Base-by-base conservation (phyloP, 2,888 invertebrate species). In the Pheosia gnoma region DNA sequence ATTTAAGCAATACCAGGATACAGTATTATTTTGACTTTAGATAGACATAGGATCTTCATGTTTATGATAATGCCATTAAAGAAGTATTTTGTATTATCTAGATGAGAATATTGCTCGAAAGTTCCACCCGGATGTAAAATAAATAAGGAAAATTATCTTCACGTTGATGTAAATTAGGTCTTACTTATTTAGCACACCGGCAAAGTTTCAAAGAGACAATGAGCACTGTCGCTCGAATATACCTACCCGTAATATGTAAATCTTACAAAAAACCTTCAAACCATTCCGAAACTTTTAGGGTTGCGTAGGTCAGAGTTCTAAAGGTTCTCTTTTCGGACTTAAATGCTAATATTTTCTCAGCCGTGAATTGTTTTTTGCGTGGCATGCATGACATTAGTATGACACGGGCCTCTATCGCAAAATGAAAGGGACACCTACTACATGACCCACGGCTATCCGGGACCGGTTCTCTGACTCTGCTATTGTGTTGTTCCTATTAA, bases 261-360 rank as follows among this genome's bases (percentile, higher is more conserved):
- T n/a, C 41, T 39, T 0, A 55, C 55, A 55, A 55, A 55, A 38
- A n/a, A 39, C 55, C 39, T 55, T 55, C 13, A 55, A 55, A 55
- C 6, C 7, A 55, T n/a, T 39, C 55, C 37, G 39, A 39, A 3
- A 13, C 39, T n/a, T 55, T 55, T 55, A 39, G 55, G 55, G n/a
- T 39, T 55, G 39, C 3, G 55, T 5, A 39, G 10, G n/a, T n/a
- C 8, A 8, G n/a, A 47, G 4, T 3, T 47, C 11, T n/a, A 45
- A 45, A 41, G 9, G 43, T 9, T 9, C 3, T 43, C 25, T 25
- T 25, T 25, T 25, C 25, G 25, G 25, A 25, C 2, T 25, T 25
- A 25, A 25, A 25, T 25, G 25, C 25, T 25, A 25, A 25, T 25
- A 25, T 25, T 25, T 25, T 25, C 25, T 25, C 25, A 25, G 25